Conservation (phyloP, 2,888 invertebrate species). For the Synergus gifuensis region DNA sequence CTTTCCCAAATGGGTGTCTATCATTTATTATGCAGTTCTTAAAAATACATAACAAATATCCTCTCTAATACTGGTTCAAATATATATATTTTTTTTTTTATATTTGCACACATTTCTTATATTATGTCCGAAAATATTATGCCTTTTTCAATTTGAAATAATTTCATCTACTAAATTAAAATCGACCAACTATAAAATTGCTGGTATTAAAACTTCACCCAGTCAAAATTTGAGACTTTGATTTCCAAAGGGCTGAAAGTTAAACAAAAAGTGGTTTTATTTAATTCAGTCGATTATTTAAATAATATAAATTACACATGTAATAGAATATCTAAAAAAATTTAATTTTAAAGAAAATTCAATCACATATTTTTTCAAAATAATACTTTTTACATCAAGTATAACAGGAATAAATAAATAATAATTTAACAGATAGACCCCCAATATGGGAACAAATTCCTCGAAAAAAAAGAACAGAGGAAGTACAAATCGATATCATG, state of each 20-base stretch:
- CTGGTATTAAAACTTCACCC: neutral
- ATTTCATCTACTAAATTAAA: neutral
- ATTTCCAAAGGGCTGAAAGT: neutral
- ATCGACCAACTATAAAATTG: neutral
- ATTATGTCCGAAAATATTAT: neutral
- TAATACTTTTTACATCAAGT: neutral
- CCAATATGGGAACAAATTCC: conserved; percentile 10
- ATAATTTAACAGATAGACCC: conserved; percentile 15
- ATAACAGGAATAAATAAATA: neutral
- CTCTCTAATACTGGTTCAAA: neutral
- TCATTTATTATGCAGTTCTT: conserved; percentile 46
- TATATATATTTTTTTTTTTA: neutral
- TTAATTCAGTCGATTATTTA: neutral
- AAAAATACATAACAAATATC: neutral
- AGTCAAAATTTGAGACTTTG: neutral
- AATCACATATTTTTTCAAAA: neutral
- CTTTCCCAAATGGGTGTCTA: conserved; percentile 22
- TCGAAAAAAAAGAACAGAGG: conserved; percentile 21
- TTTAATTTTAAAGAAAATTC: neutral
- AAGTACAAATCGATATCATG: conserved; percentile 35
- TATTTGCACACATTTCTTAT: neutral
- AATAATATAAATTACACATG: neutral
- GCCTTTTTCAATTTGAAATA: neutral
- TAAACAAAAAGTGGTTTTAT: neutral
- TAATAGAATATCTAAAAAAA: neutral